A percentile compares a stretch with the other conserved stretches of the same genome.
phyloP scores from a whole-genome alignment of 2,797 vertebrate genomes.

The Myotis myotis region DNA sequence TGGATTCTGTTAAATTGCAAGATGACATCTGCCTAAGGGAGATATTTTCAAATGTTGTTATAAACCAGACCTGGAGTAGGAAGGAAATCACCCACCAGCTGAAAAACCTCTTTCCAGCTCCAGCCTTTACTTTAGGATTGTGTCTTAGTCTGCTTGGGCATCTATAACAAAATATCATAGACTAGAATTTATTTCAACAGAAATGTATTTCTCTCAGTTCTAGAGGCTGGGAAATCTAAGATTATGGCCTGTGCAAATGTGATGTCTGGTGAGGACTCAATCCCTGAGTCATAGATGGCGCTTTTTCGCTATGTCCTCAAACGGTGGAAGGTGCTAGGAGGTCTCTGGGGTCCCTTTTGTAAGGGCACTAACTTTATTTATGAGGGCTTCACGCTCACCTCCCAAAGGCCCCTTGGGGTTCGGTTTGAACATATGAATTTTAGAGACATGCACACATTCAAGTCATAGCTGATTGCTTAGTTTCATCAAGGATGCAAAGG shows the following conservation, averaged over 20 bases:
- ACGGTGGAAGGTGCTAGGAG: background rate
- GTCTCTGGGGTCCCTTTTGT: background rate
- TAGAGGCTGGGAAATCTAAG: background rate
- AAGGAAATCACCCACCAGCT: background rate
- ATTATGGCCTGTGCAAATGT: background rate
- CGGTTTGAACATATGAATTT: background rate
- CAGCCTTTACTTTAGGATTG: background rate
- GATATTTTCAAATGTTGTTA: background rate
- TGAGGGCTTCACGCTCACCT: background rate
- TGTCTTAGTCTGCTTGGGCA: background rate
- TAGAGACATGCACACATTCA: background rate
- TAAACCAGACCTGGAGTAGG: background rate
- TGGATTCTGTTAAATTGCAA: background rate
- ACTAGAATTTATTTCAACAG: background rate
- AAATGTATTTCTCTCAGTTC: background rate
- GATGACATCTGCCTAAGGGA: background rate
- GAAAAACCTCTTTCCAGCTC: background rate
- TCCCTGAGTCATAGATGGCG: background rate
- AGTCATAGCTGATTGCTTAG: background rate
- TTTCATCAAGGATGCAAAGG: background rate
- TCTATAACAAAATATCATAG: background rate
- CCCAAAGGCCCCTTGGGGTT: background rate
- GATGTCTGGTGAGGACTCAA: background rate
- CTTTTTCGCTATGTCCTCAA: background rate
- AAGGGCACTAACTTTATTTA: background rate